Base-by-base conservation (phyloP, 2,888 invertebrate species). In the Venusia cambrica region DNA sequence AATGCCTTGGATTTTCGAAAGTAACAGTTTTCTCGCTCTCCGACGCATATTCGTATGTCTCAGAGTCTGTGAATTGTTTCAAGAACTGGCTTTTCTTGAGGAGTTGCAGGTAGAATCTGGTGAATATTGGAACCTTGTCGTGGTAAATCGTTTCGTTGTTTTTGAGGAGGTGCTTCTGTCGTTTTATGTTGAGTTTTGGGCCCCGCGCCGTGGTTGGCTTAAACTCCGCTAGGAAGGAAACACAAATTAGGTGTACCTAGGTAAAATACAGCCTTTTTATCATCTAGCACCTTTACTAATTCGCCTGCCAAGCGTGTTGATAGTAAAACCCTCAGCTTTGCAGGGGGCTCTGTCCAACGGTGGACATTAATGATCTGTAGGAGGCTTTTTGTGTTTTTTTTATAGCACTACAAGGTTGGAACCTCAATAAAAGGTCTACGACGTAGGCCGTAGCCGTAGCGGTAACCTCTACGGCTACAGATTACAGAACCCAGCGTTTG, bases 81-180 rank as follows among this genome's bases (percentile, higher is more conserved):
- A 81, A 32, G 21, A 87, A 87, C 39, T 87, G 84, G 33, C 83
- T 83, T 18, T 53, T 67, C 43, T 85, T 85, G 0, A 87, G 50
- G 4, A 85, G 55, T 46, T 85, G 84, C 0, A 87, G 66, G 41
- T 81, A 77, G 39, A 85, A 87, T 2, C 87, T 65, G 0, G 84
- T 87, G 1, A 77, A 79, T 15, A 87, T 74, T 0, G 87, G 73
- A 0, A 87, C 83, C 57, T 85, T 87, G 39, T 85, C 85, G 50
- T 81, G 69, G 48, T 69, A 84, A 2, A 87, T 38, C 0, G 84
- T 85, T 56, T 87, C 85, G 39, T 71, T 80, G 5, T 46, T 54
- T 56, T 76, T 85, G 7, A 87, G 50, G 4, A 85, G 46, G 8
- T 64, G 65, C 33, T 68, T 84, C 26, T 75, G 73, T 4, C 73